A percentile compares a stretch with the other conserved stretches of the same genome.
Evolutionary conservation across 2,888 invertebrate species (phyloP).

Genomic region (Caenorhabditis plicata): DNA sequence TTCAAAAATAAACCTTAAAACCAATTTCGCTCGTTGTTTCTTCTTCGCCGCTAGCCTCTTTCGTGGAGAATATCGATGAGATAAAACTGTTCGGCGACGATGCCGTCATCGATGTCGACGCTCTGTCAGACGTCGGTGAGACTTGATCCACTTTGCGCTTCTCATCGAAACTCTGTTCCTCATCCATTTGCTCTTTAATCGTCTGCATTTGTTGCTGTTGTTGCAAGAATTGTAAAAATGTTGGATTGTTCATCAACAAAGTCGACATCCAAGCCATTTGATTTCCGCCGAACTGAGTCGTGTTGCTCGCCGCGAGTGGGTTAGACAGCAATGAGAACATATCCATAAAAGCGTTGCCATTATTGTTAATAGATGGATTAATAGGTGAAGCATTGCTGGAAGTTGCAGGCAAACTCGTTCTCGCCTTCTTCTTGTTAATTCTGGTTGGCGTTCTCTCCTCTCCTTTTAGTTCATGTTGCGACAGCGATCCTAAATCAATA

Average conservation of each 20-base stretch:
- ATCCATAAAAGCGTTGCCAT: too few species aligned
- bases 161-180: background rate
- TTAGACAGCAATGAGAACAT: too few species aligned
- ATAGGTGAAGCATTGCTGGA: background rate
- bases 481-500: conserved; percentile 21
- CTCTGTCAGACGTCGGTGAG: conserved; percentile 1
- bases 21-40: background rate
- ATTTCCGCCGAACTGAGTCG: too few species aligned
- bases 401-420: background rate
- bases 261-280: conserved; percentile 7
- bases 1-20: background rate
- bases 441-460: conserved; percentile 16
- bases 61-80: background rate
- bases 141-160: too few species aligned
- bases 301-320: too few species aligned
- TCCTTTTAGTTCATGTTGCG: conserved; percentile 35
- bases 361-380: background rate
- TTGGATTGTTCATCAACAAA: conserved; percentile 22
- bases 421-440: conserved; percentile 6
- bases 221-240: conserved; percentile 10
- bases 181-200: background rate
- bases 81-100: background rate
- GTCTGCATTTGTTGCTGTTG: background rate
- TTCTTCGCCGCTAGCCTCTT: background rate
- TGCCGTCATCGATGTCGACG: conserved; percentile 2